These are phyloP conservation scores for Hydrocynus forskahlii DNA, from an alignment of 2,797 vertebrate genomes.

Conservation along the genomic window DNA sequence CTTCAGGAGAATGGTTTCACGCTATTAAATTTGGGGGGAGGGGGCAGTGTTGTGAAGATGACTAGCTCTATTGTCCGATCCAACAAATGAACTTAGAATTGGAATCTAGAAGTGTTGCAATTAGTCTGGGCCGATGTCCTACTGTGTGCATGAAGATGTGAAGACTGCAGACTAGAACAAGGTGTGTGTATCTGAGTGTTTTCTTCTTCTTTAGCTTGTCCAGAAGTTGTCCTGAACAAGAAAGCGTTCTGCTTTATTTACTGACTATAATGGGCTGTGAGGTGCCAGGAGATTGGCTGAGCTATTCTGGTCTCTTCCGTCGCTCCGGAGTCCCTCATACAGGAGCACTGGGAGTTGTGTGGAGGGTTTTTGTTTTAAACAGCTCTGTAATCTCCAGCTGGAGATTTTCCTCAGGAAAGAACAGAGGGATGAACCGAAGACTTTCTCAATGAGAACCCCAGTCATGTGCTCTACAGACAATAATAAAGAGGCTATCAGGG, in stretches of 20 bases:
- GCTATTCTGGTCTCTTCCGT: slow-evolving; percentile 59
- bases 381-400: slow-evolving; percentile 19
- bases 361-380: slow-evolving; percentile 36
- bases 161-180: background rate
- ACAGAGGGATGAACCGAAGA: slow-evolving; percentile 46
- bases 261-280: slow-evolving; percentile 70
- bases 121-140: background rate
- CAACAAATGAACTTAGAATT: background rate
- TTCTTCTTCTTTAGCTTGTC: slow-evolving; percentile 59
- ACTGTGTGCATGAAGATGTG: background rate
- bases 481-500: slow-evolving; percentile 40
- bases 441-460: slow-evolving; percentile 43
- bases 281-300: slow-evolving; percentile 70
- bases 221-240: slow-evolving; percentile 60
- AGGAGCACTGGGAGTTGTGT: slow-evolving; percentile 41
- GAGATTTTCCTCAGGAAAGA: slow-evolving; percentile 14
- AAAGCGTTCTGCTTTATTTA: slow-evolving; percentile 72
- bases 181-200: slow-evolving; percentile 31
- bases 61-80: background rate
- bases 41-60: background rate
- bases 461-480: slow-evolving; percentile 47
- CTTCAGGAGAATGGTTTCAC: slow-evolving; percentile 28
- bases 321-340: slow-evolving; percentile 40
- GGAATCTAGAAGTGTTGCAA: background rate
- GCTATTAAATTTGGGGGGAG: background rate